Evolutionary conservation across 2,113 vertebrate species (phyloP), one percentile per base, ranked within the genome.

Genomic region (Paracyprichromis sp.): DNA sequence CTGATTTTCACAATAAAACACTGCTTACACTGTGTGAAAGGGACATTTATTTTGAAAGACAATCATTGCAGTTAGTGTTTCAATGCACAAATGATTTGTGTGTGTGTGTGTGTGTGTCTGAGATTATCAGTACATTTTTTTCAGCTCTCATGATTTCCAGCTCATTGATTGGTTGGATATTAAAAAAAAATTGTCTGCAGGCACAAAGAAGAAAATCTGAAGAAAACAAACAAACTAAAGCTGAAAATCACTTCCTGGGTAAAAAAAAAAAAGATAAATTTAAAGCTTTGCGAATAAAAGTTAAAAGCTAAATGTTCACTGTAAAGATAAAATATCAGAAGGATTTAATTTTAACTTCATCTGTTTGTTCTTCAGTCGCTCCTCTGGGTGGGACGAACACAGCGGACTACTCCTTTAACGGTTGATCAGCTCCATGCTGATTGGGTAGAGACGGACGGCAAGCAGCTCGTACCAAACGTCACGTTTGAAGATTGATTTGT

Each of bases 21-120:
- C 50, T 4, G 12, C 10, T 90, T 13, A 82, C 54, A 53, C 19
- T 47, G 3, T 54, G 52, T 84, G 87, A 21, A 82, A 92, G 79
- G 90, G 59, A 87, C 82, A 91, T 96, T 96, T 95, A 96, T 95
- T 96, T 92, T 86, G 88, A 92, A 89, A 91, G 50, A 85, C 8
- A 59, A 57, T 47, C 10, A 9, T 40, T 38, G 11, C 52, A 73
- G 56, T 66, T 93, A 93, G 93, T 94, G 94, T 94, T 95, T 85
- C 69, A 88, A 83, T 69, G 88, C 84, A 92, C 66, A 86, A 50
- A 86, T 2, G 2, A 5, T 47, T 1, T 13, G 2, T 36, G 11
- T 57, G 54, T 83, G 19, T 85, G 80, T 76, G 21, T 82, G 52
- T 54, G 21, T 36, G 34, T 38, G 3, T 38, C 4, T n/a, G 7